Evolutionary conservation across 2,113 vertebrate genomes (phyloP), one percentile per base, ranked within the genome.

Genomic region (Ursus arctos): DNA sequence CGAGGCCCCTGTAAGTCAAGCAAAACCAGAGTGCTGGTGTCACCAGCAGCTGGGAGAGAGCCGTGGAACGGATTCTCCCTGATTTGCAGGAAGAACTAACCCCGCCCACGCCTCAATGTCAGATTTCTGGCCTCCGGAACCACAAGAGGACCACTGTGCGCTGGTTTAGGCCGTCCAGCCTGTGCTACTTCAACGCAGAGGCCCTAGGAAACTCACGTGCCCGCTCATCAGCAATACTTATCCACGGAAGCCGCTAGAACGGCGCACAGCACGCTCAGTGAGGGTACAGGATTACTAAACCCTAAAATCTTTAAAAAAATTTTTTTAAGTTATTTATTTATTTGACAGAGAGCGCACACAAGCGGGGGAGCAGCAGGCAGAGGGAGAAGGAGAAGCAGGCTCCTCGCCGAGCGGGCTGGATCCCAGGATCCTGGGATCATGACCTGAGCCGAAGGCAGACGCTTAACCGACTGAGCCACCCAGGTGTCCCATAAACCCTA

Each of bases 221-320:
- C 26, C 1, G 4, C 40, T 36, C 22, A 16, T 7, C 28, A 36
- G 26, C 47, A 51, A 36, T 13, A n/a, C 47, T 9, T 4, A 0
- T 28, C 15, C 72, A 14, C 2, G 1, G 43, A 18, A 80, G 59
- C 61, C 4, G 21, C 36, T 7, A 16, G 51, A 57, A 67, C 7
- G 2, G 49, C 0, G 4, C 61, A 13, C 10, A 26, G 16, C 15
- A 4, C 7, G 15, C 26, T n/a, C 12, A 4, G 7, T 6, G 51
- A 40, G 2, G 2, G 24, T 31, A 49, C 74, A 49, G 43, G 19
- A 74, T 61, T 72, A 83, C 21, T 4, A 59, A n/a, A 22, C 33
- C 7, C 22, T 43, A n/a, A 51, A 43, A 5, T 43, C 26, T 51
- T 49, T 14, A 36, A 43, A 43, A 43, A 43, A 43, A 5, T 5